Evolutionary conservation across 1,140 invertebrate genomes (phyloP), one percentile per base, ranked within the genome.

Genomic region (Aphaenogaster ashmeadi): DNA sequence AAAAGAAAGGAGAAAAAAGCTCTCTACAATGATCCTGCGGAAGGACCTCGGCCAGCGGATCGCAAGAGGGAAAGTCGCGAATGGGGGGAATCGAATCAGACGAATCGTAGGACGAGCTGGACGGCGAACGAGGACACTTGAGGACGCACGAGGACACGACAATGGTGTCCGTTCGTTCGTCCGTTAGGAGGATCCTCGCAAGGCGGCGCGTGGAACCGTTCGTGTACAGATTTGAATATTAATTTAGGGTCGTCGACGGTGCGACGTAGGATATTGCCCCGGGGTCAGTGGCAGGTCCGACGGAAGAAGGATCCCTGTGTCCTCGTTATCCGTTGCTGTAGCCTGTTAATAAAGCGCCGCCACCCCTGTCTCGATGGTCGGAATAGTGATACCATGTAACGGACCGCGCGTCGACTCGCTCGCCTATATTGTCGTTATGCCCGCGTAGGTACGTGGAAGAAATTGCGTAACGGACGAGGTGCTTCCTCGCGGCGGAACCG

Each of bases 221-320:
- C 84, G 90, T 50, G 66, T 92, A 92, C 91, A 89, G 93, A 94
- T 94, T 94, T 94, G 94, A 94, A 94, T 94, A 94, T 94, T 94
- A 94, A 94, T 94, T 94, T 90, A 86, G 88, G 92, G 89, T 91
- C 87, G 90, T 90, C 87, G 86, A 87, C 78, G 74, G 74, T 58
- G 86, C 86, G 83, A 87, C 72, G 66, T 78, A 90, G 91, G 88
- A 92, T 89, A 92, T 87, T 84, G 90, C 89, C 87, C 86, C 66
- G 38, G 92, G 92, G 93, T 92, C 92, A 92, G 80, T 64, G 69
- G 86, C 71, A 90, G 88, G 90, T 88, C 83, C 91, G 84, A 84
- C 38, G 11, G 79, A 93, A 71, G 83, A 87, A 88, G 54, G 81
- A 90, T 87, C 85, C 83, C 84, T 56, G 87, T 74, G 62, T 80